Base-by-base conservation (phyloP, 2,113 vertebrate genomes). In the Rhodinocichla rosea region DNA sequence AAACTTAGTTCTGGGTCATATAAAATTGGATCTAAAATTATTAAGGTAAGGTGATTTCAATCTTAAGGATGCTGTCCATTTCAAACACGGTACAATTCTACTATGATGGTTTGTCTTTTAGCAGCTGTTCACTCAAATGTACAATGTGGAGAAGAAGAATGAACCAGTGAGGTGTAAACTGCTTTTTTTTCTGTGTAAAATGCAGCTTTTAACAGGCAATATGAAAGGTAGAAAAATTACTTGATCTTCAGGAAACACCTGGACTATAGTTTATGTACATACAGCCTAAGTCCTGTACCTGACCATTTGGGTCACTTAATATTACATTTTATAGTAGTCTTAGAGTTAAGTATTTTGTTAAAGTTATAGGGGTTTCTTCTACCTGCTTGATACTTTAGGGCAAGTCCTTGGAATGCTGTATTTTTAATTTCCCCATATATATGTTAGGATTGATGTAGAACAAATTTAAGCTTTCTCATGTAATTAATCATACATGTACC, bases 21-120 rank as follows among this genome's bases (percentile, higher is more conserved):
- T 85, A 99, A 99, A 97, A 99, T 99, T 82, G 99, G 99, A 50
- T 99, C 99, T 91, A 99, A 99, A 98, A 98, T 99, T 95, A 99
- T 99, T 96, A 99, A 99, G 98, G 99, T 99, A 94, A 86, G 85
- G 57, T 76, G 57, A 52, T 93, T 57, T 90, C 78, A 24, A 22
- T 90, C 40, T 20, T 27, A 83, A 74, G 45, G 28, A 44, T 65
- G 8, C 15, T 78, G 10, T 63, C 35, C 0, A 0, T 83, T 81
- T 92, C 28, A 50, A 84, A 13, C 76, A 37, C 20, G 55, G 8
- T 45, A 62, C 23, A 50, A 8, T 86, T 78, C 77, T 83, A 47
- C 40, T 50, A 11, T 30, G 22, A 6, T 42, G 20, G 37, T 57
- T 52, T 60, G 18, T 82, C 19, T 32, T 56, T 62, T 64, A 71